phyloP scores from a whole-genome alignment of 2,888 invertebrate genomes.

The Epirrhoe tristata region DNA sequence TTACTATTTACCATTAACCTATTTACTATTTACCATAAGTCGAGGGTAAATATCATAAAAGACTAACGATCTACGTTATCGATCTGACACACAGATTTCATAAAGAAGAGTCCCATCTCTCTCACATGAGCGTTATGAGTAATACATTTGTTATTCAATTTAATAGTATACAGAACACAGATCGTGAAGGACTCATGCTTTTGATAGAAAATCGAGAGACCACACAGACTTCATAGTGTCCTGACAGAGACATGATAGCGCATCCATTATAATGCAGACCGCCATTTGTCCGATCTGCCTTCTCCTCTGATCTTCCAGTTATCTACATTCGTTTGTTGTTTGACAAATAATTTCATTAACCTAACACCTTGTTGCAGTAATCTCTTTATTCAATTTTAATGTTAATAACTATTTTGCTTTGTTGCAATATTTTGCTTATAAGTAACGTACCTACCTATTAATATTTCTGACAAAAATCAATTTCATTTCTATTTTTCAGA shows the following conservation, averaged over 20 bases:
- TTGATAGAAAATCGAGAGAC: neutral
- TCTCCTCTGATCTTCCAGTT: conserved; percentile 56
- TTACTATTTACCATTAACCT: no score
- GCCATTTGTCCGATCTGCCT: conserved; percentile 55
- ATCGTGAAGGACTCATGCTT: no score
- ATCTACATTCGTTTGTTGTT: conserved; percentile 48
- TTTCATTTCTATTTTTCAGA: neutral
- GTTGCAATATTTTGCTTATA: neutral
- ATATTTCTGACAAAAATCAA: no score
- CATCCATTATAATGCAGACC: conserved; percentile 56
- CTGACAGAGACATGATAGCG: conserved; percentile 44
- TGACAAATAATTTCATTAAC: conserved; percentile 50
- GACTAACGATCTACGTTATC: no score
- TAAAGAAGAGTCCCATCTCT: no score
- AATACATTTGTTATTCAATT: no score
- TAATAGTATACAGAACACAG: no score
- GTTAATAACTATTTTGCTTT: conserved; percentile 5
- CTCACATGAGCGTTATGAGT: no score
- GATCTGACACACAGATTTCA: no score
- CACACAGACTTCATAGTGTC: conserved; percentile 23
- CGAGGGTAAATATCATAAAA: no score
- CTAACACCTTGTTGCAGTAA: conserved; percentile 40
- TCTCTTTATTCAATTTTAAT: conserved; percentile 19
- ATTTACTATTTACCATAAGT: no score
- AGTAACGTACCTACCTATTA: neutral